phyloP scores from a whole-genome alignment of 37 sponge, comb jelly and placozoan genomes.

The Eunapius fragilis region DNA sequence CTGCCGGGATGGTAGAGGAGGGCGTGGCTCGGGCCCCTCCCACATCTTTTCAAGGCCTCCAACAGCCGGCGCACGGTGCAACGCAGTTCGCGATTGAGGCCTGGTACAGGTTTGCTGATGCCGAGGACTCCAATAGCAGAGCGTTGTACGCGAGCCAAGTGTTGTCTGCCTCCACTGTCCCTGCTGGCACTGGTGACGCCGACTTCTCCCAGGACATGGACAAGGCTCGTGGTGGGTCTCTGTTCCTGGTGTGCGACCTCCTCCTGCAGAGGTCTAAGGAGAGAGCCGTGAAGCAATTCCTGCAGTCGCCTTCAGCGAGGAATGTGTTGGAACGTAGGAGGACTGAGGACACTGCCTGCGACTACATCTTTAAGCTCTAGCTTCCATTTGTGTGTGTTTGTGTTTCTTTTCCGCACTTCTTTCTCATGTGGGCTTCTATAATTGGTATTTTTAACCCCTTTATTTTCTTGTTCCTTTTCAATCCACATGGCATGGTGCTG shows the following conservation, averaged over 20 bases:
- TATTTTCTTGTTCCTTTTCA: too few species aligned
- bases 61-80: neutral
- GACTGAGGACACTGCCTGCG: conserved; percentile 5
- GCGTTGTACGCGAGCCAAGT: conserved; percentile 44
- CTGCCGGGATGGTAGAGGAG: neutral
- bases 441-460: too few species aligned
- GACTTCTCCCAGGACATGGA: conserved; percentile 25
- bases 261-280: conserved; percentile 47
- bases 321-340: conserved; percentile 12
- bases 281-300: conserved; percentile 50
- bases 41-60: neutral
- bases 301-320: conserved; percentile 10
- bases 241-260: conserved; percentile 56
- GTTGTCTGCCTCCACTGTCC: conserved; percentile 9
- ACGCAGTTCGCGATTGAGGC: neutral
- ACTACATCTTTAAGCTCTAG: conserved; percentile 51
- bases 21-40: neutral
- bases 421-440: neutral
- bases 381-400: neutral
- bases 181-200: neutral
- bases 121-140: conserved; percentile 28
- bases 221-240: conserved; percentile 29
- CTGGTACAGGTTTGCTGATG: conserved; percentile 53
- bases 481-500: too few species aligned
- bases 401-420: too few species aligned